phyloP scores from a whole-genome alignment of 2,888 invertebrate genomes.

The Beris morrisii region DNA sequence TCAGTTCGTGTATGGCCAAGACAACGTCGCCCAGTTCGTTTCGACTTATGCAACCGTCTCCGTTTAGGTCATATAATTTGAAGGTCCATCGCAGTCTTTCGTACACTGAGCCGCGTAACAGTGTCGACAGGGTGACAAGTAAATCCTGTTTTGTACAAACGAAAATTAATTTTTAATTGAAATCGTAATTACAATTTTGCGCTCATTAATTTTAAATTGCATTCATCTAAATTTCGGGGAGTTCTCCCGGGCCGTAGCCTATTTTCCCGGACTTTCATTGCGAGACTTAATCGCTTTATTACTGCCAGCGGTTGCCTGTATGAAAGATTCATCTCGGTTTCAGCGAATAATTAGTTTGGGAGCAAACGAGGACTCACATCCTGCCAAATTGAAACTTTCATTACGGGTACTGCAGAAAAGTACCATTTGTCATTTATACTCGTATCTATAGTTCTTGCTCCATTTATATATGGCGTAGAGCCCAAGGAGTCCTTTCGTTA shows the following conservation, averaged over 20 bases:
- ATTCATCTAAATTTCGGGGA: constrained; percentile 18
- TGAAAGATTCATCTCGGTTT: constrained; percentile 21
- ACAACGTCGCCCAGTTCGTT: constrained; percentile 87
- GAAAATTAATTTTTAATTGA: constrained; percentile 31
- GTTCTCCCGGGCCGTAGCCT: constrained; percentile 1
- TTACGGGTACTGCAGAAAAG: constrained; percentile 2
- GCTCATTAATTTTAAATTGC: constrained; percentile 23
- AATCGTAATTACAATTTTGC: constrained; percentile 27
- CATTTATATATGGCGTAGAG: no score
- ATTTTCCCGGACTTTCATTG: no score
- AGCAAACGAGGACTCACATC: constrained; percentile 6
- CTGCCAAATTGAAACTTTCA: constrained; percentile 20
- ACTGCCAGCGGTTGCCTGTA: constrained; percentile 7
- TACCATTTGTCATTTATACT: background rate
- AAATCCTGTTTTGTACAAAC: constrained; percentile 71
- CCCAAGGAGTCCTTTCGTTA: background rate
- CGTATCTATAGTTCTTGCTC: no score
- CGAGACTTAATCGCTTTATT: constrained; percentile 20
- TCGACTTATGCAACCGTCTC: constrained; percentile 92
- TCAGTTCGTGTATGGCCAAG: constrained; percentile 88
- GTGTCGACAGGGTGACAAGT: constrained; percentile 86
- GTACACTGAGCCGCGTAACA: constrained; percentile 89
- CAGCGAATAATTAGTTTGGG: constrained; percentile 16
- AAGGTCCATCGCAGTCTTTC: constrained; percentile 97
- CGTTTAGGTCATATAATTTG: constrained; percentile 93